A percentile compares a stretch with the other conserved stretches of the same genome.
Conservation (phyloP, 1,140 invertebrate species). For the Tetragonula clypearis region DNA sequence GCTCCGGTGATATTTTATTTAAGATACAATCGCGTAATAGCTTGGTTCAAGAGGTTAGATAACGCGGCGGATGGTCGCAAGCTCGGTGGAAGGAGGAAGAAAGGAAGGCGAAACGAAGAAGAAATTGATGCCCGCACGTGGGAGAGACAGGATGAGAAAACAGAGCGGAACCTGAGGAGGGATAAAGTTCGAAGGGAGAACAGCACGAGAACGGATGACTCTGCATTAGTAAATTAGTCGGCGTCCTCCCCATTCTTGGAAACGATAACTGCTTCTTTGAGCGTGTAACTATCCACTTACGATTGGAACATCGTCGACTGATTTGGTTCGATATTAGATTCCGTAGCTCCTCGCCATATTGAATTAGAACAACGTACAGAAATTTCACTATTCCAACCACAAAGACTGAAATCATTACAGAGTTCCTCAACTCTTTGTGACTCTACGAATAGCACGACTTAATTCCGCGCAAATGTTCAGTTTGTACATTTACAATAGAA, state of each 20-base stretch:
- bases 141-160: constrained; percentile 22
- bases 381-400: background rate
- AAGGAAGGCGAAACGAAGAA: constrained; percentile 19
- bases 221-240: constrained; percentile 77
- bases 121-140: background rate
- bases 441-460: no score
- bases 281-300: constrained; percentile 13
- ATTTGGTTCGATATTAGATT: background rate
- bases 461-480: no score
- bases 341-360: background rate
- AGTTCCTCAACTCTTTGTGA: no score
- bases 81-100: constrained; percentile 1
- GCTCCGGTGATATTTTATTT: constrained; percentile 78
- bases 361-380: background rate
- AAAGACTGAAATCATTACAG: no score
- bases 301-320: background rate
- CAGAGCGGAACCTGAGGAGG: constrained; percentile 6
- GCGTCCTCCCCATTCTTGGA: background rate
- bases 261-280: constrained; percentile 39
- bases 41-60: constrained; percentile 73
- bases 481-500: no score
- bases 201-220: constrained; percentile 40
- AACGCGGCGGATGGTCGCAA: constrained; percentile 49
- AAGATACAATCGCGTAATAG: constrained; percentile 80
- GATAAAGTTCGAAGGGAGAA: constrained; percentile 4